A percentile compares a stretch with the other conserved stretches of the same genome.
Evolutionary conservation across 2,888 invertebrate genomes (phyloP).

Genomic region (Adela reaumurella): DNA sequence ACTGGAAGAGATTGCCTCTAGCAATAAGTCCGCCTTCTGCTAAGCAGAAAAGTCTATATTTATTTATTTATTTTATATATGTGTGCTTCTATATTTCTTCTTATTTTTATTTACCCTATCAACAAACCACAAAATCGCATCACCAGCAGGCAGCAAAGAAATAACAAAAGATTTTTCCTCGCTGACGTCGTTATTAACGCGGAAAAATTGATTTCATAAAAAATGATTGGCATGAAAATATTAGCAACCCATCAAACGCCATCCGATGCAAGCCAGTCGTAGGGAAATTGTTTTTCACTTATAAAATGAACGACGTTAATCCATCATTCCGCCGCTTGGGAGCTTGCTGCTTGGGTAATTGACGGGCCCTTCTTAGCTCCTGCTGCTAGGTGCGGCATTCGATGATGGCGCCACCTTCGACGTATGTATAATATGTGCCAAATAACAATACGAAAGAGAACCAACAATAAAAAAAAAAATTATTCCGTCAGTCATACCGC

Average conservation of each 20-base stretch:
- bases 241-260: conserved; percentile 22
- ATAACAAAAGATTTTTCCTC: conserved; percentile 2
- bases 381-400: no score
- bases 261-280: conserved; percentile 32
- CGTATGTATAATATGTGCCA: background rate
- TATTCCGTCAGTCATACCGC: no score
- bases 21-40: no score
- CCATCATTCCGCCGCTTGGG: conserved; percentile 28
- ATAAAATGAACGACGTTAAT: conserved; percentile 33
- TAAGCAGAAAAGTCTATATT: no score
- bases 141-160: background rate
- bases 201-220: conserved; percentile 45
- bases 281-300: conserved; percentile 21
- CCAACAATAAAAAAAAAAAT: no score
- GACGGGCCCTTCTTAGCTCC: background rate
- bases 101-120: no score
- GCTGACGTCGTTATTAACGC: conserved; percentile 49
- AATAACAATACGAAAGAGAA: background rate
- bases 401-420: no score
- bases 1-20: no score
- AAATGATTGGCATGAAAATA: conserved; percentile 53
- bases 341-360: background rate
- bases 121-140: background rate
- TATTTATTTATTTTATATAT: no score
- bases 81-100: no score